Evolutionary conservation across 2,797 vertebrate genomes (phyloP), one percentile per base, ranked within the genome.

Genomic region (Epinephelus malabaricus): DNA sequence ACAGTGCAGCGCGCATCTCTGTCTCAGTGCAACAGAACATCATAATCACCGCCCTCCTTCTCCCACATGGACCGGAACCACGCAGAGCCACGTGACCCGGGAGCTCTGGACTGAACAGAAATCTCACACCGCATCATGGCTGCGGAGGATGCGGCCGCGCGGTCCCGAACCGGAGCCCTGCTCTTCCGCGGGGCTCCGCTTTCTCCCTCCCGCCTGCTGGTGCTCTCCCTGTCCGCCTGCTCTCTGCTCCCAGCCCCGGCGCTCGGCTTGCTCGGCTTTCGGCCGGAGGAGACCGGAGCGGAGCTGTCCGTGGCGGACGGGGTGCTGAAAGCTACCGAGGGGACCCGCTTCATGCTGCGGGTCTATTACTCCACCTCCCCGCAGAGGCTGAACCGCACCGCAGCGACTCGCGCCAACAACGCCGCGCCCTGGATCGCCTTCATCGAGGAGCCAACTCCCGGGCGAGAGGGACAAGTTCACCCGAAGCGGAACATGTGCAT

Each of bases 271-370:
- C 94, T 98, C 73, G 97, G 97, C 47, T 95, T 99, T 25, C 93
- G 97, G 18, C 97, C 97, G 56, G 97, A 99, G 94, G 96, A 97
- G 91, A 99, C 97, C 17, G 95, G 96, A 1, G 83, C 92, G 83
- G 95, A 95, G 80, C 97, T 98, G 83, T 97, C 96, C 79, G 96
- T 99, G 87, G 94, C 96, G 75, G 95, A 96, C 85, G 98, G 97
- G 77, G 95, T 98, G 84, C 95, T 99, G 92, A 96, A 96, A 88
- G 97, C 97, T 56, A 97, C 96, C 23, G 98, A 99, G 92, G 97
- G 97, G 46, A 97, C 95, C 80, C 97, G 97, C 84, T 98, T 98
- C 93, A 96, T 96, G 72, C 94, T 99, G 89, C 97, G 97, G 69
- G 96, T 99, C 18, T 98, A 96, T 81, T 96, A 95, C 89, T 93